Evolutionary conservation across 2,888 invertebrate genomes (phyloP), one percentile per base, ranked within the genome.

Genomic region (Dolomedes plantarius): DNA sequence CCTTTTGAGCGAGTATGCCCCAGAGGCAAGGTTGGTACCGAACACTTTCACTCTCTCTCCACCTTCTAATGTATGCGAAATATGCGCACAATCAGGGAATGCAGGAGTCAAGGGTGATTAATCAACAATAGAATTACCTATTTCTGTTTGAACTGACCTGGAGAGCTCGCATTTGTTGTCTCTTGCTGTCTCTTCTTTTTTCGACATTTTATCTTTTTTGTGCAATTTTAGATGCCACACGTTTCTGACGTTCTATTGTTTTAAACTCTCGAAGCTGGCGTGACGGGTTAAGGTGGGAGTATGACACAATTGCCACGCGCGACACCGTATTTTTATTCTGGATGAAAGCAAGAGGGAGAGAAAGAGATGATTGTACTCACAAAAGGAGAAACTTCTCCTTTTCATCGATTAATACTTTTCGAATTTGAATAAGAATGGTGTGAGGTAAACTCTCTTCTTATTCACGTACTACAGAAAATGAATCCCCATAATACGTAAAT

Each of bases 61-160:
- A 16, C 56, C 23, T 23, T 19, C 56, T 56, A 23, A 56, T 56
- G 11, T 23, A 56, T 56, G 56, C 56, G 56, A 56, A 56, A 23
- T 56, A 56, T 46, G 46, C 16, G 41, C 56, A 56, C 3, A 56
- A 56, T 23, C 56, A 23, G 56, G 56, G 56, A 56, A 56, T 56
- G 56, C 23, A 1, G 56, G 23, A 56, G 56, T 56, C 56, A 56
- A 56, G 56, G 56, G 23, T 56, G 56, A 56, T 56, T 56, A 56
- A 56, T 56, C 23, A 19, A 56, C 56, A 56, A 56, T 56, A 23
- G 56, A 56, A 23, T 56, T 16, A 56, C 56, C 56, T 56, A 56
- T 56, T 56, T 23, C 23, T n/a, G 16, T 2, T 16, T 56, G 56
- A 56, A 56, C 56, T 56, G 56, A 56, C 56, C 56, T 56, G 23